phyloP scores from a whole-genome alignment of 2,888 invertebrate genomes.

The Pristionchus maxplancki region DNA sequence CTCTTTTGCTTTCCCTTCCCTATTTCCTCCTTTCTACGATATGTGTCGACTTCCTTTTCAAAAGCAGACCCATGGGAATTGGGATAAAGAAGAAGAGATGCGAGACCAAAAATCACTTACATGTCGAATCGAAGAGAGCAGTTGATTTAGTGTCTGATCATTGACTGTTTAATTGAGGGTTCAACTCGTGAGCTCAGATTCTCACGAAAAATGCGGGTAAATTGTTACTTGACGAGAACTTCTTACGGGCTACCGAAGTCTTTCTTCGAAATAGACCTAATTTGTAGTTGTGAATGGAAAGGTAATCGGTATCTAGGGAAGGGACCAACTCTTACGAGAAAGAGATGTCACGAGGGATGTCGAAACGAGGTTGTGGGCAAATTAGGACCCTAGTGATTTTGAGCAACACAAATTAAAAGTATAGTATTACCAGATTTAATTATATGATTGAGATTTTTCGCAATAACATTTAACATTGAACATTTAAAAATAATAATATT shows the following conservation, averaged over 20 bases:
- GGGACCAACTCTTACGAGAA: not conserved
- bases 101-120: not conserved
- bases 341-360: not conserved
- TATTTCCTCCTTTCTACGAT: constrained; percentile 9
- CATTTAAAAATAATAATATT: too few species aligned
- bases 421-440: not conserved
- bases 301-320: constrained; percentile 7
- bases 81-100: not conserved
- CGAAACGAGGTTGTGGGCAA: not conserved
- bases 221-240: constrained; percentile 3
- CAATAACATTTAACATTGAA: too few species aligned
- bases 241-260: not conserved
- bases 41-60: constrained; percentile 44
- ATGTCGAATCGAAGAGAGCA: too few species aligned
- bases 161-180: not conserved
- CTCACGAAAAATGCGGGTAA: not conserved
- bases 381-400: not conserved
- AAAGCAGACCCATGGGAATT: constrained; percentile 37
- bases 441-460: too few species aligned
- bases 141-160: not conserved
- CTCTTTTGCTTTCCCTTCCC: not conserved
- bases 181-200: not conserved
- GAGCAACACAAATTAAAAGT: not conserved
- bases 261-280: not conserved
- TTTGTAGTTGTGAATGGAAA: constrained; percentile 14